Conservation (phyloP, 1,140 invertebrate genomes). For the Maniola jurtina region DNA sequence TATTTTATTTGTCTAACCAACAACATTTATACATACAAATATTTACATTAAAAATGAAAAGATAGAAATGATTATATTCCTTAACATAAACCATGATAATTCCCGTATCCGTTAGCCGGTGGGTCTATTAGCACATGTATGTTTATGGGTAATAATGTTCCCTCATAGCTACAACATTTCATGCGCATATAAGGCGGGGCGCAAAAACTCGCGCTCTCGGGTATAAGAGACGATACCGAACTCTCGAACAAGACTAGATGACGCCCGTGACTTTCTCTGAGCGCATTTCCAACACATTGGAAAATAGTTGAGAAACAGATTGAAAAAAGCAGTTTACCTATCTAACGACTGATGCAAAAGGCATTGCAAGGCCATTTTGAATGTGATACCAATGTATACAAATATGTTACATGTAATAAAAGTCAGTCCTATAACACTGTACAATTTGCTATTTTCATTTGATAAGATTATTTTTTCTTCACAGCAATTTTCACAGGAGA, state of each 20-base stretch:
- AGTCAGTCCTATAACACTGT: too few relatives aligned
- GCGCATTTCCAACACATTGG: conserved; percentile 12
- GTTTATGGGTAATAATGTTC: conserved; percentile 27
- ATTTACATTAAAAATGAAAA: too few relatives aligned
- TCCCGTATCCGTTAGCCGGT: conserved; percentile 14
- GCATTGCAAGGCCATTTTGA: too few relatives aligned
- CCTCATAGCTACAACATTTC: conserved; percentile 22
- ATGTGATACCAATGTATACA: too few relatives aligned
- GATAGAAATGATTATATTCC: background rate
- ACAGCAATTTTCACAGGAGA: too few relatives aligned
- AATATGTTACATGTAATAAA: too few relatives aligned
- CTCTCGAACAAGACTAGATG: conserved; percentile 25
- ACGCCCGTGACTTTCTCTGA: conserved; percentile 24
- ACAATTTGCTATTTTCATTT: too few relatives aligned
- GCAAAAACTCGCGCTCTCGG: conserved; percentile 28
- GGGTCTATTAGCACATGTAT: conserved; percentile 20
- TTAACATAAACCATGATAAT: conserved; percentile 1
- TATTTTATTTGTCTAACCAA: too few relatives aligned
- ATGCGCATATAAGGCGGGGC: conserved; percentile 24
- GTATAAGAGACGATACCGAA: conserved; percentile 24
- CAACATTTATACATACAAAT: too few relatives aligned
- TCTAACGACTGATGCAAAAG: too few relatives aligned
- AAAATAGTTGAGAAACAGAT: background rate
- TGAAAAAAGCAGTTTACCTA: background rate
- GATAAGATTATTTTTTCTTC: too few relatives aligned